Percentiles rank a stretch among this genome's conserved stretches.
Evolutionary conservation across 2,113 vertebrate species (phyloP).

Genomic region (Aptenodytes forsteri): DNA sequence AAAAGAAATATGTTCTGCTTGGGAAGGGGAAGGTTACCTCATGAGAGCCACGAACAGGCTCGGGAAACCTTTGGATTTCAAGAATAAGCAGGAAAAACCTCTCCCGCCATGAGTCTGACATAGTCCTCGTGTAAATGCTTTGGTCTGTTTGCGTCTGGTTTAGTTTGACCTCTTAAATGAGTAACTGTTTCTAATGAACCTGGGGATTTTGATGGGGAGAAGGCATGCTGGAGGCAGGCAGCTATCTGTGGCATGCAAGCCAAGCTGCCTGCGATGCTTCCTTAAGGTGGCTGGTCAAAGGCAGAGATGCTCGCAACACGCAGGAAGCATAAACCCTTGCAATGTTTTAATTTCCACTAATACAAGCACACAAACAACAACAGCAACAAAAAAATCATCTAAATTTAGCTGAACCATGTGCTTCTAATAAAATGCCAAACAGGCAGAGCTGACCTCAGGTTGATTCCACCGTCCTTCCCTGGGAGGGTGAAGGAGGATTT

Average conservation of each 20-base stretch:
- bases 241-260: not conserved
- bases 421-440: not conserved
- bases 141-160: not conserved
- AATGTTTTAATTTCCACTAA: not conserved
- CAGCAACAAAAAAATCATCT: not conserved
- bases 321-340: not conserved
- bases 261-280: rapidly evolving
- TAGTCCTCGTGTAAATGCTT: not conserved
- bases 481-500: not conserved
- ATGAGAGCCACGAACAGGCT: not conserved
- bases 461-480: not conserved
- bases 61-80: not conserved
- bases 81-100: not conserved
- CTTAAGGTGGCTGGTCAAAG: not conserved
- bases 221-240: not conserved
- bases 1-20: not conserved
- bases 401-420: not conserved
- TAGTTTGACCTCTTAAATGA: not conserved
- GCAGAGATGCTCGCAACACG: not conserved
- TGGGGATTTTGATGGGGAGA: not conserved
- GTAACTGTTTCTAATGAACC: not conserved
- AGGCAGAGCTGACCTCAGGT: not conserved
- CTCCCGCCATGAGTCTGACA: not conserved
- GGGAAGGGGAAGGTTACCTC: not conserved
- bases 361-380: not conserved